A percentile compares a stretch with the other conserved stretches of the same genome.
phyloP scores from a whole-genome alignment of 2,888 invertebrate genomes.

The Monoplex corrugatus region DNA sequence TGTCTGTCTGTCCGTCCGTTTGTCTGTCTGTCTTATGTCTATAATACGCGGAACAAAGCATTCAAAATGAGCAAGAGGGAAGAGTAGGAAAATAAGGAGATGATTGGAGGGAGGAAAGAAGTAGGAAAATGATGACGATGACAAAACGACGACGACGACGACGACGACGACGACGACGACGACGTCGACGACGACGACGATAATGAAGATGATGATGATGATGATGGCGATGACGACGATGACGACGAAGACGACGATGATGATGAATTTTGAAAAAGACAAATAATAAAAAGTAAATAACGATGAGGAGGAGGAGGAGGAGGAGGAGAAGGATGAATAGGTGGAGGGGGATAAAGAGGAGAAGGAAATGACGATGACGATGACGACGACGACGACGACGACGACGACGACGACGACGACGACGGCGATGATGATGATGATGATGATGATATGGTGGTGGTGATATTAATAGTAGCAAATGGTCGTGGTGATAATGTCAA shows the following conservation, averaged over 20 bases:
- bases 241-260: not conserved
- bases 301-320: not conserved
- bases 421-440: not conserved
- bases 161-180: no score
- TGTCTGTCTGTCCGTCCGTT: not conserved
- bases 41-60: no score
- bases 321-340: no score
- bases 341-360: no score
- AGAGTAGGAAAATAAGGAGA: no score
- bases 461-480: no score
- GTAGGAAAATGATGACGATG: not conserved
- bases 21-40: no score
- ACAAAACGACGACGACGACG: not conserved
- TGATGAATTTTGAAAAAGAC: not conserved
- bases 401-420: not conserved
- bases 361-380: not conserved
- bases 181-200: not conserved
- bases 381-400: not conserved
- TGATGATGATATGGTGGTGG: no score
- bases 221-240: not conserved
- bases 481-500: no score
- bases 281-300: not conserved
- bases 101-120: no score
- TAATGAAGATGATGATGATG: not conserved
- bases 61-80: no score